Percentiles rank a stretch among this genome's conserved stretches.
Evolutionary conservation across 2,797 vertebrate species (phyloP).

Genomic region (Rhinogobio ventralis): DNA sequence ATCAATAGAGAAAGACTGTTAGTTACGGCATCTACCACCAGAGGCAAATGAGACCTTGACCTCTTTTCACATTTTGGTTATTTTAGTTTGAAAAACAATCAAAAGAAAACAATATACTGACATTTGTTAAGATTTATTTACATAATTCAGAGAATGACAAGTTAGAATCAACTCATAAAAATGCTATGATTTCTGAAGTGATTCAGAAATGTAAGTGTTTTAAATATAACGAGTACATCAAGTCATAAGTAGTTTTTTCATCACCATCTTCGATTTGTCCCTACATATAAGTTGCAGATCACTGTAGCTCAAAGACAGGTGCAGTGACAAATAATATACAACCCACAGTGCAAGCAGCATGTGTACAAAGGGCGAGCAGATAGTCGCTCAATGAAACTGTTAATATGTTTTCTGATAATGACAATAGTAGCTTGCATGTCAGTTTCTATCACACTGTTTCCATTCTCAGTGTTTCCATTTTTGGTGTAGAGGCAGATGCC

Average conservation of each 20-base stretch:
- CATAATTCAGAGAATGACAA: conserved; percentile 58
- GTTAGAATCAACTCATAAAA: conserved; percentile 57
- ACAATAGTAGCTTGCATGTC: background rate
- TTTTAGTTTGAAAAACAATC: background rate
- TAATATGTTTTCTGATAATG: conserved; percentile 9
- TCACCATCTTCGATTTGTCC: conserved; percentile 32
- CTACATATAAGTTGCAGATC: conserved; percentile 34
- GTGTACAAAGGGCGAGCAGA: conserved; percentile 24
- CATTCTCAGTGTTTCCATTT: conserved; percentile 5
- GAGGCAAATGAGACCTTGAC: background rate
- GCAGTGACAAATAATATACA: conserved; percentile 24
- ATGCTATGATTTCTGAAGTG: conserved; percentile 44
- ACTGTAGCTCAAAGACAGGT: conserved; percentile 29
- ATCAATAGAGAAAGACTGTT: background rate
- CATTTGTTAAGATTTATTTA: conserved; percentile 67
- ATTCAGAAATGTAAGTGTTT: conserved; percentile 51
- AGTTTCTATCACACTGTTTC: background rate
- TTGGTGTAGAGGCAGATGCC: conserved; percentile 18
- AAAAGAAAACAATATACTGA: conserved; percentile 29
- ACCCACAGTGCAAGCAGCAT: conserved; percentile 48
- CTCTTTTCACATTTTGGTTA: background rate
- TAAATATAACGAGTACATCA: conserved; percentile 39
- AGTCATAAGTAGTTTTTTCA: conserved; percentile 21
- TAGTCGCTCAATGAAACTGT: background rate
- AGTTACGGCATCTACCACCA: background rate